phyloP scores from a whole-genome alignment of 2,113 vertebrate species.

The Megaceryle torquata region DNA sequence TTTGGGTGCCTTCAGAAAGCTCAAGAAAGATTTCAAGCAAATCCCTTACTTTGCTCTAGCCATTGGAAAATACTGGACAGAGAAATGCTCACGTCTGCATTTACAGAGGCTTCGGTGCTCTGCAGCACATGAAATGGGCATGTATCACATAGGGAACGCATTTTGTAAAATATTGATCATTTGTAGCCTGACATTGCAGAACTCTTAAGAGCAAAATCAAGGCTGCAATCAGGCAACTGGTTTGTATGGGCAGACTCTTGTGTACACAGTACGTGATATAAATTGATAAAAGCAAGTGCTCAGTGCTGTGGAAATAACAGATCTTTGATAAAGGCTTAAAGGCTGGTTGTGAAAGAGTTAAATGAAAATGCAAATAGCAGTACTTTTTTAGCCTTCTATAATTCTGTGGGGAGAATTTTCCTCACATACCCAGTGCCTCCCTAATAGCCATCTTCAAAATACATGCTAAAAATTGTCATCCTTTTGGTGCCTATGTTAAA shows the following conservation, averaged over 20 bases:
- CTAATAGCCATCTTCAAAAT: background rate
- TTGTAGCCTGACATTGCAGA: background rate
- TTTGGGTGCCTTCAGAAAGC: background rate
- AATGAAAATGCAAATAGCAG: background rate
- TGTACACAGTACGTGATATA: background rate
- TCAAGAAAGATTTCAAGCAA: background rate
- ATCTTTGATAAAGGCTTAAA: background rate
- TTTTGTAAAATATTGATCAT: background rate
- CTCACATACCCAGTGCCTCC: background rate
- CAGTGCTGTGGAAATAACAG: background rate
- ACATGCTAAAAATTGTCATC: background rate
- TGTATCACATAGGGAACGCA: accelerated
- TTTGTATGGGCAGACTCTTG: background rate
- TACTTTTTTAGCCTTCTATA: background rate
- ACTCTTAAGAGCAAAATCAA: background rate
- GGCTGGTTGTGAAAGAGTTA: background rate
- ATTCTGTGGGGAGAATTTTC: background rate
- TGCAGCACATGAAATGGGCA: background rate
- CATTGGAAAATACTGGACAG: background rate
- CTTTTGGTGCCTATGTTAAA: background rate
- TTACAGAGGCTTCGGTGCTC: background rate
- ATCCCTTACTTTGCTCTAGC: background rate
- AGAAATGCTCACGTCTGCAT: background rate
- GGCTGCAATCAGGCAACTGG: background rate
- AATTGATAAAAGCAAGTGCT: background rate